These are phyloP conservation scores for Pica pica DNA, from an alignment of 2,113 vertebrate genomes.

Conservation along the genomic window DNA sequence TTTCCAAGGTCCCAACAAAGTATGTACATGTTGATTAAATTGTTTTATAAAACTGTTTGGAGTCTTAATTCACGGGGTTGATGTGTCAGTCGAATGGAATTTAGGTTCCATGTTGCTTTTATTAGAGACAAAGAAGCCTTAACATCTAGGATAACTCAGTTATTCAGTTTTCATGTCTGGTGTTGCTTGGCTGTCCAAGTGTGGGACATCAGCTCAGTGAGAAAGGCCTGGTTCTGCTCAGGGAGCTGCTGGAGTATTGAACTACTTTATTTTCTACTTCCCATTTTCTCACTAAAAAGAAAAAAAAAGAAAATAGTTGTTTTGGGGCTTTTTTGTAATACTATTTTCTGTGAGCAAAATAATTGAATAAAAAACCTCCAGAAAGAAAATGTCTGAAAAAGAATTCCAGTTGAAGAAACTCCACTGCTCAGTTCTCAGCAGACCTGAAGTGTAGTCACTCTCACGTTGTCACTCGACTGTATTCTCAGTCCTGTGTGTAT, in stretches of 20 bases:
- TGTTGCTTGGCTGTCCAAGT: not conserved
- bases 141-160: not conserved
- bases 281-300: not conserved
- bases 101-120: not conserved
- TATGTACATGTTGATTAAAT: fast-evolving
- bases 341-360: not conserved
- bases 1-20: not conserved
- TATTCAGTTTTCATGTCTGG: not conserved
- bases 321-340: not conserved
- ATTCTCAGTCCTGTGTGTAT: not conserved
- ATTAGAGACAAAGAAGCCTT: not conserved
- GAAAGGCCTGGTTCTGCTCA: not conserved
- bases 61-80: not conserved
- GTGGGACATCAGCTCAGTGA: not conserved
- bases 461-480: fast-evolving
- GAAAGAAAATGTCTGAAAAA: not conserved
- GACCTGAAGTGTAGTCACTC: not conserved
- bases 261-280: not conserved
- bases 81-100: not conserved
- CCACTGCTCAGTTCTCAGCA: not conserved
- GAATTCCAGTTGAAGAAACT: not conserved
- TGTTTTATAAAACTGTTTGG: not conserved
- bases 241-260: not conserved
- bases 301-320: not conserved
- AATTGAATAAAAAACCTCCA: fast-evolving